Percentiles rank a stretch among this genome's conserved stretches.
These are phyloP conservation scores for Falco naumanni DNA, from an alignment of 2,797 vertebrate genomes.

Conservation along the genomic window DNA sequence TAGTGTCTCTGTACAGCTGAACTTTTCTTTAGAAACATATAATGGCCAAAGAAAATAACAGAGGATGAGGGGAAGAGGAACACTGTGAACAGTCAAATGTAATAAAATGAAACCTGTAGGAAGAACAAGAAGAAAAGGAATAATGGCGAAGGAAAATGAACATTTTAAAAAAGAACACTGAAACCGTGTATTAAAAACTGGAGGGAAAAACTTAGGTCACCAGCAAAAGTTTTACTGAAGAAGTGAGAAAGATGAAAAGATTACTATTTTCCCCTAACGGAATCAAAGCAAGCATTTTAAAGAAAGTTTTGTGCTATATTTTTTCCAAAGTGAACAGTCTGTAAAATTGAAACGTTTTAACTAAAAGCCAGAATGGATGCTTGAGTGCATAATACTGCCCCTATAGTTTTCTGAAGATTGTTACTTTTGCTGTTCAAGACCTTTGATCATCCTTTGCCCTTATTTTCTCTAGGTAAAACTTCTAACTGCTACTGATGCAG, in stretches of 20 bases:
- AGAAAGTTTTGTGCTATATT: not conserved
- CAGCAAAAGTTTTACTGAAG: slow-evolving; percentile 28
- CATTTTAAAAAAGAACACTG: not conserved
- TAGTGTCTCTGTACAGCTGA: not conserved
- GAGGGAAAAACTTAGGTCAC: not conserved
- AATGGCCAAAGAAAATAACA: slow-evolving; percentile 11
- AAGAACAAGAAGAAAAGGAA: slow-evolving; percentile 7
- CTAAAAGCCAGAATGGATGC: not conserved
- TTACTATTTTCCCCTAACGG: not conserved
- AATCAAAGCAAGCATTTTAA: not conserved
- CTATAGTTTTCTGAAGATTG: not conserved
- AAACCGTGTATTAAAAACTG: not conserved
- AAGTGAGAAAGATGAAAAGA: not conserved
- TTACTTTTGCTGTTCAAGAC: not conserved
- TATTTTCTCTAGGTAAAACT: not conserved
- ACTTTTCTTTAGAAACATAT: not conserved
- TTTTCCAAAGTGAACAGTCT: not conserved
- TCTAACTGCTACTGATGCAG: not conserved
- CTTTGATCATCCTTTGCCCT: not conserved
- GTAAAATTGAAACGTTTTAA: not conserved
- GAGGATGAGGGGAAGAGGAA: not conserved
- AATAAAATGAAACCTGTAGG: slow-evolving; percentile 9
- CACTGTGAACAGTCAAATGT: not conserved
- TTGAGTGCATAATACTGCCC: not conserved
- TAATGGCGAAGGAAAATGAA: not conserved